phyloP scores from a whole-genome alignment of 1,140 invertebrate genomes.

The Bicyclus anynana region DNA sequence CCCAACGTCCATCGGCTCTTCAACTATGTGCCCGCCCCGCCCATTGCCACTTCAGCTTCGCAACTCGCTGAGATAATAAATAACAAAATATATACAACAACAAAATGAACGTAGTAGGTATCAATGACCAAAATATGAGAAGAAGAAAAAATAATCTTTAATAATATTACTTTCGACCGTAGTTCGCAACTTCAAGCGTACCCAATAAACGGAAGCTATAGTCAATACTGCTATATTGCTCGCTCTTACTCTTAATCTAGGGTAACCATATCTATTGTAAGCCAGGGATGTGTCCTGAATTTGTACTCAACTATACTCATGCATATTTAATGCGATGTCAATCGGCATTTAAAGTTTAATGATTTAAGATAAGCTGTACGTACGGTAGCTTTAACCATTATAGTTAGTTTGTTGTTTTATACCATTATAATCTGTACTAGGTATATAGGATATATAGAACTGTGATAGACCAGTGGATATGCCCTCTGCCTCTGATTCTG shows the following conservation, averaged over 20 bases:
- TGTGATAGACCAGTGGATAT: too few relatives aligned
- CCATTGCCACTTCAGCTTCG: too few relatives aligned
- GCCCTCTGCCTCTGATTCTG: too few relatives aligned
- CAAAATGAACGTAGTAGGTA: neutral
- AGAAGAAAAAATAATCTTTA: neutral
- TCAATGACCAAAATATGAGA: neutral
- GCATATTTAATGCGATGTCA: neutral
- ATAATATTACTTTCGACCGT: neutral
- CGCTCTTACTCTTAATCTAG: slow-evolving; percentile 12
- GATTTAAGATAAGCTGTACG: neutral
- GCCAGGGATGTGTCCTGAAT: neutral
- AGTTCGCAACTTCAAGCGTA: slow-evolving; percentile 12
- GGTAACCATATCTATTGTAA: slow-evolving; percentile 3
- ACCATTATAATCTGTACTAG: too few relatives aligned
- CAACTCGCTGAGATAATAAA: too few relatives aligned
- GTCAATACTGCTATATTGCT: slow-evolving; percentile 16
- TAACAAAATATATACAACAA: too few relatives aligned
- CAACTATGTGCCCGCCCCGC: too few relatives aligned
- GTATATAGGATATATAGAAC: too few relatives aligned
- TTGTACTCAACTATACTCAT: neutral
- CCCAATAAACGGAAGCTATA: slow-evolving; percentile 19
- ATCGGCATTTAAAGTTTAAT: neutral
- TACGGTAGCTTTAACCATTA: neutral
- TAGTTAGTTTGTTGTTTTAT: neutral
- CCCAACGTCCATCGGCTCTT: too few relatives aligned